Evolutionary conservation across 2,797 vertebrate genomes (phyloP), one percentile per base, ranked within the genome.

Genomic region (Hephaestus fuliginosus): DNA sequence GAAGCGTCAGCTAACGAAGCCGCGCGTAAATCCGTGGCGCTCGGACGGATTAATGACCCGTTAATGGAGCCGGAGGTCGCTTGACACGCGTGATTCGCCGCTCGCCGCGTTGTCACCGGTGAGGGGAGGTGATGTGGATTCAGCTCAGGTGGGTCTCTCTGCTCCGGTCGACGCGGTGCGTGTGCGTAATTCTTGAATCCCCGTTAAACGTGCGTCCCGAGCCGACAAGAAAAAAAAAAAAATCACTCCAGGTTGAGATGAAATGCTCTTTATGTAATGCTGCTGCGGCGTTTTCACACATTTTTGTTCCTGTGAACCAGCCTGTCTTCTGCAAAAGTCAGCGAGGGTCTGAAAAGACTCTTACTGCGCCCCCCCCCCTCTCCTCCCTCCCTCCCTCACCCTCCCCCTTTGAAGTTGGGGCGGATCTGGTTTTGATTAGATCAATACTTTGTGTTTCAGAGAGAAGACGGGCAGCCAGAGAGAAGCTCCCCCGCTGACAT

Each of bases 351-450:
- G 95, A 95, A 93, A 95, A 93, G 82, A 94, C 91, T 96, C 95
- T 82, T 92, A 92, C 95, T 95, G 94, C 94, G 70, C 62, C 85
- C 82, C 87, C 91, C 86, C 85, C 79, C 30, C 30, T 5, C 30
- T 33, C 30, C 30, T 33, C 5, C 5, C 91, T 96, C 95, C 81
- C 92, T 92, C 95, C 95, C 93, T 94, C 62, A 85, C 82, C 86
- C 91, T 86, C 85, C 79, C 78, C 81, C 94, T 98, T 98, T 97
- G 97, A 97, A 97, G 97, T 97, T 93, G 95, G 94, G 96, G 95
- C 94, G 97, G 96, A 96, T 97, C 96, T 97, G 96, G 95, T 97
- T 97, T 96, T 97, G 96, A 98, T 97, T 96, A 97, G 96, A 97
- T 97, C 97, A 96, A 97, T 97, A 96, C 96, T 96, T 96, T 96